A percentile compares a stretch with the other conserved stretches of the same genome.
These are phyloP conservation scores for Aurelia aurita complex sp. Pacific DNA, from an alignment of 30 jellyfish, hydroid and myxozoan species.

Conservation along the genomic window DNA sequence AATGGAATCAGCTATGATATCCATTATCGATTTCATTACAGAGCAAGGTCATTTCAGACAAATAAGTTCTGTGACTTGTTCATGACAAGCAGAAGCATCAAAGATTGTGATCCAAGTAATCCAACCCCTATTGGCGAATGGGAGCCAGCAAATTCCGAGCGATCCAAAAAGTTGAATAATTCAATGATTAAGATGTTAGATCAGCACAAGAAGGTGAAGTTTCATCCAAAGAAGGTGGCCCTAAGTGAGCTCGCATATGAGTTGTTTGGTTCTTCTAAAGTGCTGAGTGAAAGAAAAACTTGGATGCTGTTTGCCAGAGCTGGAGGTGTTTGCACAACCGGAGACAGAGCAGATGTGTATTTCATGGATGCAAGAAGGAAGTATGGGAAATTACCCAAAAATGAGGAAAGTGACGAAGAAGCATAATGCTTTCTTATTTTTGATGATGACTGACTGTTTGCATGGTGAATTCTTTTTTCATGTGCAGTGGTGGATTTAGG, in stretches of 20 bases:
- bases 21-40: background rate
- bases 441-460: background rate
- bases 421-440: background rate
- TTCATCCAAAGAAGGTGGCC: background rate
- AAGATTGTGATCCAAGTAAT: background rate
- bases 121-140: background rate
- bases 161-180: background rate
- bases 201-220: background rate
- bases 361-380: conserved; percentile 10
- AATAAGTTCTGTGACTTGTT: background rate
- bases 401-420: conserved; percentile 1
- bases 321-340: conserved; percentile 3
- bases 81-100: background rate
- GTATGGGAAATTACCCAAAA: conserved; percentile 1
- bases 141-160: background rate
- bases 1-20: background rate
- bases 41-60: background rate
- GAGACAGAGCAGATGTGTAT: conserved; percentile 4
- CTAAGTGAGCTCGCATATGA: background rate
- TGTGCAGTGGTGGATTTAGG: no score
- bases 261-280: background rate
- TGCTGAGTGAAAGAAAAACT: background rate
- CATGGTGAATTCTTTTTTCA: no score
- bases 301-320: conserved; percentile 19
- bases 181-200: conserved; percentile 1